A percentile compares a stretch with the other conserved stretches of the same genome.
Evolutionary conservation across 2,113 vertebrate species (phyloP).

Genomic region (Polypterus bichir): DNA sequence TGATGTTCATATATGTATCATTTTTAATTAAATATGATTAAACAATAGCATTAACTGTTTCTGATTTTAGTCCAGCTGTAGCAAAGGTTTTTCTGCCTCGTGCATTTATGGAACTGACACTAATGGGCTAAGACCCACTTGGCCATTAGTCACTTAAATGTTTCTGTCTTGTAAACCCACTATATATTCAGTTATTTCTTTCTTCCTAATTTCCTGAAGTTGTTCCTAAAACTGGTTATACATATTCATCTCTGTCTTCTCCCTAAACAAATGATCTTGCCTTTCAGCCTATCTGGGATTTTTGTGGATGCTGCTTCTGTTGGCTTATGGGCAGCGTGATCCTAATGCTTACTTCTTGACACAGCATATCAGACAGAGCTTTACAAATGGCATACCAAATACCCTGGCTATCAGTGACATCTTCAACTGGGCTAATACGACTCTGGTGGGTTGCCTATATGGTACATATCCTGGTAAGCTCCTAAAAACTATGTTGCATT

Average conservation of each 20-base stretch:
- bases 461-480: slow-evolving; percentile 63
- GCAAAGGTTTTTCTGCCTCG: too few relatives aligned
- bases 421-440: slow-evolving; percentile 74
- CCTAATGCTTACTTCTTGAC: slow-evolving; percentile 75
- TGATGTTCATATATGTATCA: too few relatives aligned
- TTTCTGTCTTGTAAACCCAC: too few relatives aligned
- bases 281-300: slow-evolving; percentile 73
- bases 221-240: slow-evolving; percentile 1
- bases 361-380: slow-evolving; percentile 74
- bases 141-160: too few relatives aligned
- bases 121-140: too few relatives aligned
- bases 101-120: too few relatives aligned
- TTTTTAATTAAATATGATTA: too few relatives aligned
- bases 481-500: too few relatives aligned
- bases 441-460: slow-evolving; percentile 68
- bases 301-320: slow-evolving; percentile 83
- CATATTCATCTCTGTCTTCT: slow-evolving; percentile 10
- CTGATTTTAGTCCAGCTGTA: too few relatives aligned
- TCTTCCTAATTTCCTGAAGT: too few relatives aligned
- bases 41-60: too few relatives aligned
- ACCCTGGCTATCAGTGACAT: slow-evolving; percentile 63
- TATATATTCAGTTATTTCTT: too few relatives aligned
- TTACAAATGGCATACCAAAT: slow-evolving; percentile 55
- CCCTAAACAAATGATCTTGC: background rate
- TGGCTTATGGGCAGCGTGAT: slow-evolving; percentile 83